Conservation (phyloP, 1,140 invertebrate genomes). For the Pseudobourletiella spinata region DNA sequence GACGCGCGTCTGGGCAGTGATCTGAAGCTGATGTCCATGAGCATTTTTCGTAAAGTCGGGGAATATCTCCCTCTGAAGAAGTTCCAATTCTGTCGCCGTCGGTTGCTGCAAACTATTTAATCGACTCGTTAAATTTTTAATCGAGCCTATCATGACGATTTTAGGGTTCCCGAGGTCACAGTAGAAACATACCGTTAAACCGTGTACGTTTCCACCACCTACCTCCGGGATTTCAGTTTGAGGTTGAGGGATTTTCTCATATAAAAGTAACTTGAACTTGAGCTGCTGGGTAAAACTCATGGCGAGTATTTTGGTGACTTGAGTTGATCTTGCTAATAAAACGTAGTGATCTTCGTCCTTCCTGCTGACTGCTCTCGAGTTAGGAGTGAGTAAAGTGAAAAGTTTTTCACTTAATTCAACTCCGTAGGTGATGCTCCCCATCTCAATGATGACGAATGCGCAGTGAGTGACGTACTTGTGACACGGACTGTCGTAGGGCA, state of each 20-base stretch:
- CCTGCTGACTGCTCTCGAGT: too few species aligned
- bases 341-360: neutral
- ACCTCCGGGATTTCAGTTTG: too few species aligned
- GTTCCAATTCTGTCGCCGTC: neutral
- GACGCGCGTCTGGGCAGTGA: neutral
- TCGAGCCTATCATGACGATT: neutral
- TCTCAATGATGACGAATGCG: too few species aligned
- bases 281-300: neutral
- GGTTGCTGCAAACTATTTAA: neutral
- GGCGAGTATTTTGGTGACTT: neutral
- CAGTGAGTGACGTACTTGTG: too few species aligned
- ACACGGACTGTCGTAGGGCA: too few species aligned
- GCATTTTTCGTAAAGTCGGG: constrained; percentile 5
- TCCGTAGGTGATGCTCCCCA: too few species aligned
- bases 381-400: too few species aligned
- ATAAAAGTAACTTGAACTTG: neutral
- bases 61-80: neutral
- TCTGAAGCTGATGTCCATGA: neutral
- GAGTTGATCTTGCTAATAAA: neutral
- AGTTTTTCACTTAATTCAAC: too few species aligned
- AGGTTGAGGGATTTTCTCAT: neutral
- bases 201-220: too few species aligned
- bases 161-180: neutral
- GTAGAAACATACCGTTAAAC: neutral
- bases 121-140: neutral